Conservation (phyloP, 1,140 invertebrate genomes). For the Contarinia nasturtii region DNA sequence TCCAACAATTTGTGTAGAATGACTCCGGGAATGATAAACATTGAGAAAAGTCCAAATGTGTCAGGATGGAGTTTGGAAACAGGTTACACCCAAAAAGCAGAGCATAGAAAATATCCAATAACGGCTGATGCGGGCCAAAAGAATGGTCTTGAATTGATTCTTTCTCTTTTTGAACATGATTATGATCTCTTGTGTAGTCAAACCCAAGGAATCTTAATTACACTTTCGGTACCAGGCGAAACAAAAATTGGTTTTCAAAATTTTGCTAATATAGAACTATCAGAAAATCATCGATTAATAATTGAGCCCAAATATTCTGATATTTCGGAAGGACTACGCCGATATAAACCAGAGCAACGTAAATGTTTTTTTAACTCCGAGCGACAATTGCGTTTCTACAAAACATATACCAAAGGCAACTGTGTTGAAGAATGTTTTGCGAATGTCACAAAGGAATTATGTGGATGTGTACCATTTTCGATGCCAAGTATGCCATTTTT, state of each 20-base stretch:
- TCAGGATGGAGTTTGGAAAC: not conserved
- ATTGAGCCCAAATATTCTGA: conserved; percentile 40
- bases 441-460: conserved; percentile 33
- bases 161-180: no score
- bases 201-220: no score
- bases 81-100: not conserved
- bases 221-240: no score
- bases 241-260: not conserved
- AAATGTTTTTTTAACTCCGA: not conserved
- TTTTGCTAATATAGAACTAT: not conserved
- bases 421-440: conserved; percentile 43
- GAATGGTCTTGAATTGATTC: not conserved
- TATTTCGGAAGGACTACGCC: conserved; percentile 28
- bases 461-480: conserved; percentile 38
- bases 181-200: no score
- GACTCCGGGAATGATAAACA: not conserved
- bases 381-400: conserved; percentile 4
- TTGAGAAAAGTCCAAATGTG: not conserved
- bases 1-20: not conserved
- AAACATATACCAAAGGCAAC: conserved; percentile 38
- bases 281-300: conserved; percentile 29
- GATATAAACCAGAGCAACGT: conserved; percentile 24
- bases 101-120: not conserved
- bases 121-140: not conserved
- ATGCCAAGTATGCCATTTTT: conserved; percentile 34